These are phyloP conservation scores for Morelia viridis DNA, from an alignment of 2,797 vertebrate species.

Conservation along the genomic window DNA sequence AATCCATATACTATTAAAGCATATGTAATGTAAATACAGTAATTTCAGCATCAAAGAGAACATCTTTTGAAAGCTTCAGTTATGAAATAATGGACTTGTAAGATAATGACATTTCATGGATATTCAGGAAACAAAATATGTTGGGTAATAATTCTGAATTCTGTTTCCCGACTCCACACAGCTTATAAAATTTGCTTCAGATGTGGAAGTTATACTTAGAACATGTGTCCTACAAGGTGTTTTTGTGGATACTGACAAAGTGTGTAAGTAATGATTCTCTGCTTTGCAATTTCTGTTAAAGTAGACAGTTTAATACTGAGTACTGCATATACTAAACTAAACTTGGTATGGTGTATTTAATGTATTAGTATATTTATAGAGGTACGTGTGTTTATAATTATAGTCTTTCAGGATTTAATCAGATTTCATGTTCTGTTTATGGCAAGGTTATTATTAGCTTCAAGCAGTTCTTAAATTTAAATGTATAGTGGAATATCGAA, in stretches of 20 bases:
- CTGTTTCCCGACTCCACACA: slow-evolving; percentile 31
- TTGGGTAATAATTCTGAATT: slow-evolving; percentile 10
- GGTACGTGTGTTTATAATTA: not conserved
- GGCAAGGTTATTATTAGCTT: not conserved
- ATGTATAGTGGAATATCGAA: not conserved
- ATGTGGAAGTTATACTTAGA: slow-evolving; percentile 77
- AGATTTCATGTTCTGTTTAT: not conserved
- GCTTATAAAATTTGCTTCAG: slow-evolving; percentile 75
- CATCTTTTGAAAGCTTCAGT: not conserved
- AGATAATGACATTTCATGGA: not conserved
- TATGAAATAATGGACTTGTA: not conserved
- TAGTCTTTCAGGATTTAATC: not conserved
- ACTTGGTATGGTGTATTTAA: not conserved
- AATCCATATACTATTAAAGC: accelerated
- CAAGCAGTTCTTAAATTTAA: not conserved
- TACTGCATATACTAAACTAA: not conserved
- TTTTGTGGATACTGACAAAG: slow-evolving; percentile 69
- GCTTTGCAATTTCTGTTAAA: not conserved
- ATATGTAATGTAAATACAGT: not conserved
- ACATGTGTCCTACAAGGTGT: slow-evolving; percentile 78
- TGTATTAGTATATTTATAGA: not conserved
- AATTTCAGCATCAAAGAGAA: not conserved
- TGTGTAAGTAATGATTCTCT: slow-evolving; percentile 62
- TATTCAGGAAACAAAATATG: not conserved
- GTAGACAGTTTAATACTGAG: not conserved